Evolutionary conservation across 2,888 invertebrate genomes (phyloP).

Genomic region (Eupithecia vulgata): DNA sequence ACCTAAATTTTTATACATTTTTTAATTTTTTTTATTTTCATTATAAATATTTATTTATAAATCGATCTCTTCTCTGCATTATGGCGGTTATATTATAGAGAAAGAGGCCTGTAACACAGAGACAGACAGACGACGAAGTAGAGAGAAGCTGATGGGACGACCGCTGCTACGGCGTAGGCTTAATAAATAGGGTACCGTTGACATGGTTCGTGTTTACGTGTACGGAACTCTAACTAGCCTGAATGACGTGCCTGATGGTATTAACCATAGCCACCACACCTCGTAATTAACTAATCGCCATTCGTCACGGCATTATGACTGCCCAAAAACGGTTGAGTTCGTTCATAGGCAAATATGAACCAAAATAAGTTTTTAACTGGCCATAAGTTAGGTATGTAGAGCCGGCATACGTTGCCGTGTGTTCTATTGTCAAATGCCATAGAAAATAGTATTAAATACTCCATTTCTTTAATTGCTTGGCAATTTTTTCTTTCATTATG

Average conservation of each 20-base stretch:
- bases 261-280: conserved; percentile 32
- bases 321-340: neutral
- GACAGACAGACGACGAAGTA: neutral
- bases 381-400: too few species aligned
- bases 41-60: too few species aligned
- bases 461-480: too few species aligned
- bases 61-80: too few species aligned
- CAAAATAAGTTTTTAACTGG: neutral
- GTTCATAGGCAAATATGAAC: neutral
- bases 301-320: conserved; percentile 32
- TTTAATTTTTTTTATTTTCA: too few species aligned
- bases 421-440: too few species aligned
- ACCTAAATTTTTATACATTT: too few species aligned
- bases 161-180: neutral
- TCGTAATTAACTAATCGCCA: conserved; percentile 39
- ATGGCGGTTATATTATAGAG: too few species aligned
- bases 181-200: neutral
- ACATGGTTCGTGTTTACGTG: neutral
- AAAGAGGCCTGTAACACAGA: neutral
- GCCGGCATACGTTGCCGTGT: too few species aligned
- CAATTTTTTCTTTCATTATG: too few species aligned
- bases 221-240: neutral
- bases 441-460: too few species aligned
- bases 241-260: conserved; percentile 11
- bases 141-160: too few species aligned